These are phyloP conservation scores for Ypsolopha scabrella DNA, from an alignment of 2,888 invertebrate genomes.

Conservation along the genomic window DNA sequence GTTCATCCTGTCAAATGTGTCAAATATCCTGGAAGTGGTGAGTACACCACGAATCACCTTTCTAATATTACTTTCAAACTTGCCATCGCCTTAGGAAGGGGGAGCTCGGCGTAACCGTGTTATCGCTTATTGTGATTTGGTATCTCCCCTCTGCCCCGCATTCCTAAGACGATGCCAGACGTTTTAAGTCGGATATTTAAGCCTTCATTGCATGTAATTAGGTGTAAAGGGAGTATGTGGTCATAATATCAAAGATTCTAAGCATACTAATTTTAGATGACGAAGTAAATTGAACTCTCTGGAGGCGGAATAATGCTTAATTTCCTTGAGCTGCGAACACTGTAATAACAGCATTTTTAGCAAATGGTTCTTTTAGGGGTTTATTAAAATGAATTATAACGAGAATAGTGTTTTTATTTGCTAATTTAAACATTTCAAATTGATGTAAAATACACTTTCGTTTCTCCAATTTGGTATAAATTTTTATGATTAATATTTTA, in stretches of 20 bases:
- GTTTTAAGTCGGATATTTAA: too few relatives aligned
- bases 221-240: conserved; percentile 66
- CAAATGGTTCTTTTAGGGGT: conserved; percentile 7
- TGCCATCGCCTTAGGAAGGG: too few relatives aligned
- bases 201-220: conserved; percentile 39
- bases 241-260: conserved; percentile 61
- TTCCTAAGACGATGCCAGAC: too few relatives aligned
- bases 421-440: conserved; percentile 12
- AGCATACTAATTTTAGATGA: conserved; percentile 10
- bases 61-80: too few relatives aligned
- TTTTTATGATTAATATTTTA: background rate
- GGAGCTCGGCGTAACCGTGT: too few relatives aligned
- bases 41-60: conserved; percentile 21
- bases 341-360: conserved; percentile 18
- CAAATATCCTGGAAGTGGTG: conserved; percentile 80
- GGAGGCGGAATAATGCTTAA: conserved; percentile 6
- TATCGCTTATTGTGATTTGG: too few relatives aligned
- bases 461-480: background rate
- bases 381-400: conserved; percentile 8
- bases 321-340: conserved; percentile 18
- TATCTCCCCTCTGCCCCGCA: too few relatives aligned
- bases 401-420: conserved; percentile 12
- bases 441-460: conserved; percentile 21
- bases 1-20: conserved; percentile 92
- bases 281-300: conserved; percentile 2